phyloP scores from a whole-genome alignment of 30 jellyfish, hydroid and myxozoan species.

The Haliclystus octoradiatus region DNA sequence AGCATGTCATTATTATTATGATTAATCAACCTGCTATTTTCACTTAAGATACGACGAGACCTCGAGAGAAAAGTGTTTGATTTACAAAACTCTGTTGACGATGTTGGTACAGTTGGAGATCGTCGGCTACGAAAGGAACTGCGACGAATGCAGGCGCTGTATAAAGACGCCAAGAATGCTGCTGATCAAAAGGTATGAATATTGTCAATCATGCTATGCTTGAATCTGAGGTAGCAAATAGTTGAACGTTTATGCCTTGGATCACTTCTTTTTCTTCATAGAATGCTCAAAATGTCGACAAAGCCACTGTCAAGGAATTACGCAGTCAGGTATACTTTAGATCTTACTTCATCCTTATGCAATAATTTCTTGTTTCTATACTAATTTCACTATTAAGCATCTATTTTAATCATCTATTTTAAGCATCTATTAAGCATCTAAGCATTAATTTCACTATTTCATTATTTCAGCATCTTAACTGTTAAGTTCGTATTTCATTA shows the following conservation, averaged over 20 bases:
- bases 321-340: slow-evolving; percentile 86
- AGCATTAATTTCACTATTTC: too few relatives aligned
- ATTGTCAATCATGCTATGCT: not conserved
- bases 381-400: too few relatives aligned
- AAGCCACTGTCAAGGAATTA: slow-evolving; percentile 46
- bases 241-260: not conserved
- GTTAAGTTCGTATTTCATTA: too few relatives aligned
- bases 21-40: not conserved
- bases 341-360: too few relatives aligned
- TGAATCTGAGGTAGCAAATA: not conserved
- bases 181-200: slow-evolving; percentile 57
- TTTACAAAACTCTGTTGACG: slow-evolving; percentile 51
- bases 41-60: slow-evolving; percentile 65
- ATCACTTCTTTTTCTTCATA: not conserved
- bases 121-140: slow-evolving; percentile 59
- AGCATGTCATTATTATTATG: too few relatives aligned
- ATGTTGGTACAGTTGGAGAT: slow-evolving; percentile 67
- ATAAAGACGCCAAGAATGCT: slow-evolving; percentile 87
- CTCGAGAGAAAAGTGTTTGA: slow-evolving; percentile 70
- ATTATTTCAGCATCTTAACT: too few relatives aligned
- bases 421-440: too few relatives aligned
- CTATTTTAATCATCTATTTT: too few relatives aligned
- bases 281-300: slow-evolving; percentile 55
- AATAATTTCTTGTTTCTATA: too few relatives aligned
- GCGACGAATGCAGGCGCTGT: slow-evolving; percentile 42